Conservation (phyloP, 2,888 invertebrate genomes). For the Cryptophagus acutangulus region DNA sequence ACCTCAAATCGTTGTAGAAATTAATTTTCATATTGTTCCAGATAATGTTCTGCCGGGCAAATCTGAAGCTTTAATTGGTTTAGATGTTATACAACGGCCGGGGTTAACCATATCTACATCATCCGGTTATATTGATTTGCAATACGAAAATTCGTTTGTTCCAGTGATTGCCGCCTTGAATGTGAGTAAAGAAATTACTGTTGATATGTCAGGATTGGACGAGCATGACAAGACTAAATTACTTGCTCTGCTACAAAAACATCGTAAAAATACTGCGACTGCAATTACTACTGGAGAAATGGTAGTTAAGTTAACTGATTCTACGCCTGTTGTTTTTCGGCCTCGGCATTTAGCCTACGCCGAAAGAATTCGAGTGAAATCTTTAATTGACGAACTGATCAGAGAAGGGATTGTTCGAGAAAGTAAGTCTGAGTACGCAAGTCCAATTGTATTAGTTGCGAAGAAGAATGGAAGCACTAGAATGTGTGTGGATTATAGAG, state of each 20-base stretch:
- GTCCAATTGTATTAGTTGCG: slow-evolving; percentile 18
- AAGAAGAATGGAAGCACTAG: slow-evolving; percentile 26
- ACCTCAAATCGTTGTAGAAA: slow-evolving; percentile 17
- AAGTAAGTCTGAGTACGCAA: slow-evolving; percentile 8
- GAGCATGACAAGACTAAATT: no score
- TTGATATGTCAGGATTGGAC: no score
- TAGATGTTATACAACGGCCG: slow-evolving; percentile 19
- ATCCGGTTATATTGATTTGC: slow-evolving; percentile 8
- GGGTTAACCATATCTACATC: slow-evolving; percentile 8
- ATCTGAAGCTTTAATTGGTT: slow-evolving; percentile 19
- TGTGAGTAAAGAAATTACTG: no score
- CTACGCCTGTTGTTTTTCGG: no score
- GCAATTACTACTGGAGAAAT: slow-evolving; percentile 1
- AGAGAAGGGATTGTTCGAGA: background rate
- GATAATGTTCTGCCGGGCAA: slow-evolving; percentile 17
- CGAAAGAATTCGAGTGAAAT: no score
- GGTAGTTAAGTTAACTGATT: no score
- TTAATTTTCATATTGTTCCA: slow-evolving; percentile 15
- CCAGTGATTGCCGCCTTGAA: no score
- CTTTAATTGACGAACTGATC: no score
- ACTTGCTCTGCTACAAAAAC: no score
- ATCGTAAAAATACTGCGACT: no score
- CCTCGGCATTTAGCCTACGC: slow-evolving; percentile 1
- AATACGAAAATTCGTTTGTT: no score
- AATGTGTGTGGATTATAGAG: slow-evolving; percentile 32